These are phyloP conservation scores for Salvator merianae DNA, from an alignment of 2,113 vertebrate genomes.

Conservation along the genomic window DNA sequence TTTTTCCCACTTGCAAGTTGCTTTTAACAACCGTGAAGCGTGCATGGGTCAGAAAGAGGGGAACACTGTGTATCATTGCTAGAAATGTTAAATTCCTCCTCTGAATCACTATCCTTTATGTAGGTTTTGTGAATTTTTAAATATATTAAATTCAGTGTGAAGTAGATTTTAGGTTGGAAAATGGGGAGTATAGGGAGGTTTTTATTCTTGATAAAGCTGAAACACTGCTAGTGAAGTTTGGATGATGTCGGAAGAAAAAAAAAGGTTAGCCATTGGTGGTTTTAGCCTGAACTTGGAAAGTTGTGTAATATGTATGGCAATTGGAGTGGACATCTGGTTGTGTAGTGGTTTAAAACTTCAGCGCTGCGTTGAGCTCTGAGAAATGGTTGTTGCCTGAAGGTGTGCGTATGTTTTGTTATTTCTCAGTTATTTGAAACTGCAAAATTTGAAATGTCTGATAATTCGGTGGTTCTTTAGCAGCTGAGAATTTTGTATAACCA, in stretches of 20 bases:
- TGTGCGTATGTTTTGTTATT: not conserved
- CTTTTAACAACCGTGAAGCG: not conserved
- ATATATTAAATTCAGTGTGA: not conserved
- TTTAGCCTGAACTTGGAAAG: not conserved
- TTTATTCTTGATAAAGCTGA: not conserved
- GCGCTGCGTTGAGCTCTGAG: not conserved
- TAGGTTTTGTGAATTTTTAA: not conserved
- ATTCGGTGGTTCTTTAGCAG: not conserved
- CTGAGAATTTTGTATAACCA: not conserved
- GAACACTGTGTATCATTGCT: not conserved
- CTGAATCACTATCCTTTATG: not conserved
- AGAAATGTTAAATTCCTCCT: not conserved
- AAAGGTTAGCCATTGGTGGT: not conserved
- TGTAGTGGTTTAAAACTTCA: not conserved
- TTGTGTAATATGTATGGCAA: not conserved
- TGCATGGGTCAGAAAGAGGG: not conserved
- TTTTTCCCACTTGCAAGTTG: constrained; percentile 4
- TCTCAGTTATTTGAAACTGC: not conserved
- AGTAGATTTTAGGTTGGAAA: not conserved
- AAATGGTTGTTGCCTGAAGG: not conserved
- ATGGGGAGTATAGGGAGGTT: not conserved
- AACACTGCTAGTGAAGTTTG: not conserved
- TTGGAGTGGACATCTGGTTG: not conserved
- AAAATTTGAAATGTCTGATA: not conserved
- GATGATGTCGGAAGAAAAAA: not conserved